Base-by-base conservation (phyloP, 2,113 vertebrate genomes). In the Cygnus atratus region DNA sequence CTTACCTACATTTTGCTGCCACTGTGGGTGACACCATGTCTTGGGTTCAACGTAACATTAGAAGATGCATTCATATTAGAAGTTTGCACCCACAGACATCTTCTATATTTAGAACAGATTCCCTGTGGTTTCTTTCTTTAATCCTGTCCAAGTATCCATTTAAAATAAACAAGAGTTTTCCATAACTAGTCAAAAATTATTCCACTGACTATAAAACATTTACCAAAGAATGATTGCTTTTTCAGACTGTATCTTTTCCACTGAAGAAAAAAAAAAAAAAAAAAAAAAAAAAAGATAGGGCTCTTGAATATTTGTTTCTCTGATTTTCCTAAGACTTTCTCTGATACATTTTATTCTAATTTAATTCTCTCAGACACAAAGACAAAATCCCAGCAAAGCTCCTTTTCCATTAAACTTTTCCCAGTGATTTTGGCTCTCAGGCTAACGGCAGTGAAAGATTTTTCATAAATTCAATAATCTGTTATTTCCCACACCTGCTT, bases 1-100 rank as follows among this genome's bases (percentile, higher is more conserved):
- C 2, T 65, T 68, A 0, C 0, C 1, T 41, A 7, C 1, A 14
- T 63, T 61, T 66, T 16, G 35, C 3, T 67, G 19, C 4, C 48
- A 79, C 8, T 13, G 6, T 37, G 13, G 20, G 46, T 48, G 46
- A 48, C 46, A 39, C 18, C 65, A 71, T 5, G 18, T 14, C 28
- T 26, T 61, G 35, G 2, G 11, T 25, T 78, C 41, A 70, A 35
- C 2, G 52, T 1, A 35, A 9, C 21, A 14, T 41, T 39, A 39
- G 24, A 75, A 39, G 15, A 12, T 37, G 11, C 33, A 25, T 3
- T 11, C 8, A 35, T 18, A 28, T 39, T 33, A 50, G 5, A 80
- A 31, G 4, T 28, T 24, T 37, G 5, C 9, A 16, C 31, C 48
- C 41, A 66, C 3, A 33, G 35, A 39, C 39, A 39, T 8, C 24